Evolutionary conservation across 2,797 vertebrate species (phyloP), one percentile per base, ranked within the genome.

Genomic region (Dendrocincla fuliginosa): DNA sequence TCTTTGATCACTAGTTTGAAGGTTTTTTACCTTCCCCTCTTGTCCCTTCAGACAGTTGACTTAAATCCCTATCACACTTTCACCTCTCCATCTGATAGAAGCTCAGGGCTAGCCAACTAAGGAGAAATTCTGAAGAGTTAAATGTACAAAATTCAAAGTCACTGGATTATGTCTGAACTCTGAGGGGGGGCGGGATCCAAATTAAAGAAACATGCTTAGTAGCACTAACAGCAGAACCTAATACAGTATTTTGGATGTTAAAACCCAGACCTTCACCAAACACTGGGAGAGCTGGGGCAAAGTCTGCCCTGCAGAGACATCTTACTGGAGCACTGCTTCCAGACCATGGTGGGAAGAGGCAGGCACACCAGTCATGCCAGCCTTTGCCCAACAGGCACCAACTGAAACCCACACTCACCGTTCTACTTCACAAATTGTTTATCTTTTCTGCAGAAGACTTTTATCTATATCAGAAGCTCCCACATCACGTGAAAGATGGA

Each of bases 331-430:
- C 39, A 16, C 17, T 24, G 11, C 25, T 86, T 64, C 49, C 79
- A 52, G 18, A 28, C 28, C 3, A 6, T 28, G n/a, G 73, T n/a
- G 25, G 63, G 46, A 74, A 57, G 22, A 76, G 33, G 28, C 16
- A 39, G 22, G 16, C 39, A 56, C 46, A 33, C 9, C 39, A 39
- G 11, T 10, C 46, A 16, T 2, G 4, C 6, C 57, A 87, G 75
- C 14, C 46, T 56, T 46, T 52, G 35, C 32, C 57, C 78, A 70
- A 65, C 28, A 2, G 0, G 68, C 50, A 52, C 6, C 8, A 6
- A 47, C 16, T 17, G 1, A 61, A 75, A 30, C 3, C 3, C 2
- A 8, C 5, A 11, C 2, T 13, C 42, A 27, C 4, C 6, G 44
- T 69, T 53, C 41, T 30, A 7, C 24, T 39, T 37, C 37, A 49